Conservation (phyloP, 2,113 vertebrate genomes). For the Marmota monax region DNA sequence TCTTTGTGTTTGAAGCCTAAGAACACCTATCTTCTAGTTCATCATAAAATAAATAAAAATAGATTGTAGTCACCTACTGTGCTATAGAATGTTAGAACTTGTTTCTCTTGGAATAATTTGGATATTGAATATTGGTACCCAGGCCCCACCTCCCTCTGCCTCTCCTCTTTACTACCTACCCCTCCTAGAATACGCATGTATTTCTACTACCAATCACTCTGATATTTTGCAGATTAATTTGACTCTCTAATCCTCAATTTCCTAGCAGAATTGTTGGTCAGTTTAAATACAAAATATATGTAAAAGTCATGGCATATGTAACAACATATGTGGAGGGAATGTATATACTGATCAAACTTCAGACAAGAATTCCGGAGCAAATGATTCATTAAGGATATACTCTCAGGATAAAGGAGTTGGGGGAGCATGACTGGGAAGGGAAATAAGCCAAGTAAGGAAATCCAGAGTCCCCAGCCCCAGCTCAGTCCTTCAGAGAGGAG, state of each 20-base stretch:
- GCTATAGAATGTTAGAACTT: background rate
- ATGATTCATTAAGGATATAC: background rate
- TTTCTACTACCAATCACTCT: background rate
- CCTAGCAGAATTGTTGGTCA: background rate
- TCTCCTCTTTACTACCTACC: too few relatives aligned
- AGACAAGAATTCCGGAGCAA: background rate
- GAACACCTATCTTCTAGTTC: background rate
- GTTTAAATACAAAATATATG: background rate
- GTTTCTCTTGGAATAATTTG: background rate
- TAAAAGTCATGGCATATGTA: background rate
- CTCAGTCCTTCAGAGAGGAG: background rate
- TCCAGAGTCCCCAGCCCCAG: background rate
- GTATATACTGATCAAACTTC: background rate
- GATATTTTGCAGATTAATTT: background rate
- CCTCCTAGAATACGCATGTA: background rate
- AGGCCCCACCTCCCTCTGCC: background rate
- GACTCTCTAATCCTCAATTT: background rate
- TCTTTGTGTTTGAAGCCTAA: background rate
- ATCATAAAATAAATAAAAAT: background rate
- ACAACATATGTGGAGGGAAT: background rate
- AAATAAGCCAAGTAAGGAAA: background rate
- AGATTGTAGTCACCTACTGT: background rate
- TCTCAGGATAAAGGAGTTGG: background rate
- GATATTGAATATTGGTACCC: background rate
- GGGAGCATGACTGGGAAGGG: background rate